Evolutionary conservation across 37 sponge, comb jelly and placozoan species (phyloP), one percentile per base, ranked within the genome.

Genomic region (Halisarca cf. caerulea): DNA sequence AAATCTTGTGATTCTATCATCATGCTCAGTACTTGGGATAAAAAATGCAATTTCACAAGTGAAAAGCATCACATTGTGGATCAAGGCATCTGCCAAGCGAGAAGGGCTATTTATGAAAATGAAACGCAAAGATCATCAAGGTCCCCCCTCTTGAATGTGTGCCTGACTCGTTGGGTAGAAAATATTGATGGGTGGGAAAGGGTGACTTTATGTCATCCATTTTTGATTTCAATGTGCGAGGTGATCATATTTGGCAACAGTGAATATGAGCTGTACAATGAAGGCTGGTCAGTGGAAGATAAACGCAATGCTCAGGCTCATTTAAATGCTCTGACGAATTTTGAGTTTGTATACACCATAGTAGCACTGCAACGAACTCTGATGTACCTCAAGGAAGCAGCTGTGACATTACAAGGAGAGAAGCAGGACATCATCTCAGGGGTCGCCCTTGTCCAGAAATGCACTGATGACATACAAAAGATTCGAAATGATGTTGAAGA

Each of bases 171-270:
- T 17, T 89, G 89, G 89, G 85, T 89, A 58, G 89, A 89, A 60
- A 89, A 89, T 58, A 89, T 84, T 70, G 85, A 89, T 59, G 85
- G 89, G 17, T 88, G 89, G 89, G 84, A 88, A 54, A 33, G 84
- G 66, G 84, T 84, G 83, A 74, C 73, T 35, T 79, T 66, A 43
- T 27, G 43, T 6, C 87, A 86, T 58, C 87, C 91, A 2, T 83
- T 90, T 60, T 27, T 90, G 17, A 51, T 90, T 70, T 15, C 71
- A 28, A 86, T 90, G 84, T 83, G 71, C 66, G 86, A 90, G 44
- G 83, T 79, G 17, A 86, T 86, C 58, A 25, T 90, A 28, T 86
- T 79, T 83, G 87, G 91, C 21, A 30, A 84, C 44, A 71, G 71
- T 62, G 78, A 75, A 0, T 83, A 45, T 69, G 39, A 68, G 58